These are phyloP conservation scores for Bombylius discolor DNA, from an alignment of 2,888 invertebrate genomes.

Conservation along the genomic window DNA sequence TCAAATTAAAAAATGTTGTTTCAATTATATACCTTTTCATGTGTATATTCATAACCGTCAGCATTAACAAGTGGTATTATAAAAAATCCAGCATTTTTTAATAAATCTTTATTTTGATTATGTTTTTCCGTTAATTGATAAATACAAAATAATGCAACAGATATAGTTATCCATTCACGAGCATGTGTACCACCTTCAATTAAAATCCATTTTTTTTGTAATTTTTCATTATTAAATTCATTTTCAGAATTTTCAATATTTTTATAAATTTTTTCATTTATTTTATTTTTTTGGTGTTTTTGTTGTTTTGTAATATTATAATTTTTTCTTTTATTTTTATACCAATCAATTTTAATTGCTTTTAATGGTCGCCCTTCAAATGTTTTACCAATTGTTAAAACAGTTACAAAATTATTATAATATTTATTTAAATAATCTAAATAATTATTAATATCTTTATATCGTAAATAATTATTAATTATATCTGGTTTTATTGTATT, in stretches of 20 bases:
- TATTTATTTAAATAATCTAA: conserved; percentile 26
- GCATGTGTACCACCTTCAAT: conserved; percentile 43
- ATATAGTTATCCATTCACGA: conserved; percentile 53
- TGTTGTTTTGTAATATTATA: conserved; percentile 22
- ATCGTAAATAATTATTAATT: conserved; percentile 24
- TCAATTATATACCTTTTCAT: too few relatives aligned
- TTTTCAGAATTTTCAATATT: not conserved
- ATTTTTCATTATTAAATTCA: not conserved
- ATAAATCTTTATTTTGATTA: conserved; percentile 33
- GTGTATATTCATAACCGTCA: conserved; percentile 56
- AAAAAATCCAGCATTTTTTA: conserved; percentile 51
- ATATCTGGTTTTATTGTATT: conserved; percentile 22
- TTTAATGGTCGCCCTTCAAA: conserved; percentile 27
- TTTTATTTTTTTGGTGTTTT: not conserved
- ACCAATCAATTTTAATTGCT: conserved; percentile 31
- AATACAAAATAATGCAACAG: conserved; percentile 46
- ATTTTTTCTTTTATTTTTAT: conserved; percentile 21
- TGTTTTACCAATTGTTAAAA: conserved; percentile 27
- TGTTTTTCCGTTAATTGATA: conserved; percentile 43
- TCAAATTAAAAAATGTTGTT: too few relatives aligned
- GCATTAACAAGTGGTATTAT: conserved; percentile 55
- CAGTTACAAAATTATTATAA: conserved; percentile 24
- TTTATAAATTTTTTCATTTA: not conserved
- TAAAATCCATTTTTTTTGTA: conserved; percentile 23
- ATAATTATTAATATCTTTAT: conserved; percentile 29